Conservation (phyloP, 2,888 invertebrate genomes). For the Strigamia maritima region DNA sequence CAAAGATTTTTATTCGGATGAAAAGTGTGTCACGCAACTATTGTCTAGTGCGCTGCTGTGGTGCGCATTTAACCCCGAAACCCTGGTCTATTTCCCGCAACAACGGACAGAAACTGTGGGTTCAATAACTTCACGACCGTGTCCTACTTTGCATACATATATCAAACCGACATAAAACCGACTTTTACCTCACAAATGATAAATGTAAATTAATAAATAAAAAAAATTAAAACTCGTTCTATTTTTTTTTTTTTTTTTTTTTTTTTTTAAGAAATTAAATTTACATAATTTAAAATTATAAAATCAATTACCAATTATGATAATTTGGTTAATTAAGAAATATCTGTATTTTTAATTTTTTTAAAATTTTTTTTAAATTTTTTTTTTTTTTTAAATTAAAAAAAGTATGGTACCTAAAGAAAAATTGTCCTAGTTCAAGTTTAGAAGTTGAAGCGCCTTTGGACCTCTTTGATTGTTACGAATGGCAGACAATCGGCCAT, state of each 20-base stretch:
- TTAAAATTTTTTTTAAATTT: not conserved
- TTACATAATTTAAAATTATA: too few relatives aligned
- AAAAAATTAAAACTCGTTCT: too few relatives aligned
- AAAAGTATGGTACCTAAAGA: not conserved
- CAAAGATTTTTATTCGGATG: constrained; percentile 19
- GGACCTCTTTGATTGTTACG: not conserved
- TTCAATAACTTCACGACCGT: constrained; percentile 26
- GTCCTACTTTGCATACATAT: not conserved
- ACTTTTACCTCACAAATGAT: not conserved
- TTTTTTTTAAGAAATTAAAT: too few relatives aligned
- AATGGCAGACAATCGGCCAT: not conserved
- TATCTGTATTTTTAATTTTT: too few relatives aligned
- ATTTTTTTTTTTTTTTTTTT: too few relatives aligned
- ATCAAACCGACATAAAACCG: not conserved
- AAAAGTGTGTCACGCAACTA: constrained; percentile 29
- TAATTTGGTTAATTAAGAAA: too few relatives aligned
- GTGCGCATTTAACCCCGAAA: constrained; percentile 13
- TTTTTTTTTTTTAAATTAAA: not conserved
- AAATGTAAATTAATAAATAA: not conserved
- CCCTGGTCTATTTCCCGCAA: constrained; percentile 32
- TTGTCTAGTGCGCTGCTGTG: constrained; percentile 16
- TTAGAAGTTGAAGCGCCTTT: not conserved
- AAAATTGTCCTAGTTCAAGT: not conserved
- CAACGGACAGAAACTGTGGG: not conserved
- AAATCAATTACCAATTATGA: too few relatives aligned